Evolutionary conservation across 2,113 vertebrate genomes (phyloP).

Genomic region (Microcebus griseorufus): DNA sequence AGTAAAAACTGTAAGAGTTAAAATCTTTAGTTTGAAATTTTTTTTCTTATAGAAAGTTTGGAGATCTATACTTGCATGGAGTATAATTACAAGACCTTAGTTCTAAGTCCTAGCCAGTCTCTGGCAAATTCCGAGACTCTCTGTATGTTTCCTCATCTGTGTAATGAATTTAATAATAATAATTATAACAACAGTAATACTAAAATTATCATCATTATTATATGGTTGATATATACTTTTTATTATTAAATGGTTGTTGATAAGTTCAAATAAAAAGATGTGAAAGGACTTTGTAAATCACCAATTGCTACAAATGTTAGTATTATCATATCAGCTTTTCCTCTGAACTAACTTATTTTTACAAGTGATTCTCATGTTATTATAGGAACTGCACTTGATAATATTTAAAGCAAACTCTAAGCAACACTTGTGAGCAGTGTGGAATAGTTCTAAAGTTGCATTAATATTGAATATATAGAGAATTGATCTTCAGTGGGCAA

Average conservation of each 20-base stretch:
- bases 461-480: not conserved
- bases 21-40: conserved; percentile 35
- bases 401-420: conserved; percentile 13
- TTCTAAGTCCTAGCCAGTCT: not conserved
- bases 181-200: not conserved
- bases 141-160: not conserved
- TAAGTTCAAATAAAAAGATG: conserved; percentile 1
- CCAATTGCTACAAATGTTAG: not conserved
- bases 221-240: not conserved
- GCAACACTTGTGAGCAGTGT: not conserved
- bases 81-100: not conserved
- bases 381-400: not conserved
- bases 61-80: not conserved
- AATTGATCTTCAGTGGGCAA: not conserved
- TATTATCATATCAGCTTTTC: conserved; percentile 26
- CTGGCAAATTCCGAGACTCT: not conserved
- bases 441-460: not conserved
- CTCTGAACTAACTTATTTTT: conserved; percentile 42
- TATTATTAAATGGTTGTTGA: not conserved
- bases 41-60: conserved; percentile 10
- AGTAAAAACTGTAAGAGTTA: conserved; percentile 54
- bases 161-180: not conserved
- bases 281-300: not conserved
- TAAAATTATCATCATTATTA: conserved; percentile 8
- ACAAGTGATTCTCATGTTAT: not conserved